Conservation (phyloP, 2,797 vertebrate genomes). For the Coccyzus lansbergi region DNA sequence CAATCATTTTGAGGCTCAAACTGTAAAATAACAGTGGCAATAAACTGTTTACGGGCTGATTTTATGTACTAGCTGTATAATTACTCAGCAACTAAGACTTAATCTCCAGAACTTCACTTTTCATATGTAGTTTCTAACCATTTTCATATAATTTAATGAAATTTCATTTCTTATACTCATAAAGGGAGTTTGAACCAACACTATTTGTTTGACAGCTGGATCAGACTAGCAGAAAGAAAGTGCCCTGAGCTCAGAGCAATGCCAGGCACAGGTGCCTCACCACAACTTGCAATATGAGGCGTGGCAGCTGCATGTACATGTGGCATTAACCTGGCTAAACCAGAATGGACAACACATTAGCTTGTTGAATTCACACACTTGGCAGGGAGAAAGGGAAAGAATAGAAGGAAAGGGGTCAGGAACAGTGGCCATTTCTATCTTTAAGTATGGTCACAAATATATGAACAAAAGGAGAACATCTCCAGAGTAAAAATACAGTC, state of each 20-base stretch:
- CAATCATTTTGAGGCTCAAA: neutral
- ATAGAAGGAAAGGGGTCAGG: neutral
- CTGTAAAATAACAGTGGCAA: neutral
- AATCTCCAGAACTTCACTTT: neutral
- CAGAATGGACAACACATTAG: too few relatives aligned
- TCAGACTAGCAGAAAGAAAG: neutral
- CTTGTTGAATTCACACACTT: rapidly evolving
- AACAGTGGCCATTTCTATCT: neutral
- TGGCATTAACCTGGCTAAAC: neutral
- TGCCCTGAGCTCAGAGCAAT: neutral
- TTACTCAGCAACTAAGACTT: neutral
- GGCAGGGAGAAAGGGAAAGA: neutral
- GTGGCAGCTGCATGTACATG: neutral
- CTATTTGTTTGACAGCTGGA: neutral
- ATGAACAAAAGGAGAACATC: neutral
- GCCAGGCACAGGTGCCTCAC: rapidly evolving
- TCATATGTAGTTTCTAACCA: neutral
- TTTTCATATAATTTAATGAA: neutral
- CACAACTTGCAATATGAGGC: neutral
- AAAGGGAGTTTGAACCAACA: neutral
- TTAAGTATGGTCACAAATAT: neutral
- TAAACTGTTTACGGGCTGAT: neutral
- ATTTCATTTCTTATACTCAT: neutral
- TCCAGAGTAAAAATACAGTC: neutral
- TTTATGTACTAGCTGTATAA: neutral